Evolutionary conservation across 2,797 vertebrate genomes (phyloP).

Genomic region (Cossypha dichroa): DNA sequence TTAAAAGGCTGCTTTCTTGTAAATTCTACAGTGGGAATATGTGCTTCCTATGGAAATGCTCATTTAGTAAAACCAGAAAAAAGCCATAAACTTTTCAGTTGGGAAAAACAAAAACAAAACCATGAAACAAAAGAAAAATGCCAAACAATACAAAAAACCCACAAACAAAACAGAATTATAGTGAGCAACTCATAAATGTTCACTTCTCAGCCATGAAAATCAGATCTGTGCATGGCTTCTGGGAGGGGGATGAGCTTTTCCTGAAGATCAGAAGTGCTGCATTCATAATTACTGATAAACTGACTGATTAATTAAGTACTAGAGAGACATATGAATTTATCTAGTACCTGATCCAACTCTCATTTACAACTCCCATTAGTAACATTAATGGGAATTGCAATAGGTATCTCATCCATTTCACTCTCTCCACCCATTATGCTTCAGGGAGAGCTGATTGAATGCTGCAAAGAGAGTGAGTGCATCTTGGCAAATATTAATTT

Average conservation of each 20-base stretch:
- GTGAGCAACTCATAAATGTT: background rate
- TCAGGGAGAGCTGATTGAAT: constrained; percentile 42
- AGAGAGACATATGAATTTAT: constrained; percentile 41
- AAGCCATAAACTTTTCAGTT: background rate
- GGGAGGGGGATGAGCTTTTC: background rate
- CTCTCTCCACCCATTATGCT: constrained; percentile 17
- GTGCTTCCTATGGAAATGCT: background rate
- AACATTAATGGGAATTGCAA: constrained; percentile 33
- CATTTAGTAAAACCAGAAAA: background rate
- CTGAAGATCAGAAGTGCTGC: constrained; percentile 20
- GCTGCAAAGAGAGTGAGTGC: constrained; percentile 41
- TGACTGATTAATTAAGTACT: constrained; percentile 56
- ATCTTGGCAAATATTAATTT: constrained; percentile 69
- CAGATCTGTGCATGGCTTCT: background rate
- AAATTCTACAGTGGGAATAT: background rate
- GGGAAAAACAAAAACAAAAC: background rate
- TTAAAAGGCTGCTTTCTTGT: background rate
- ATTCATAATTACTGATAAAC: constrained; percentile 45
- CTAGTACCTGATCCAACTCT: constrained; percentile 33
- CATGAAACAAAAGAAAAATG: fast-evolving
- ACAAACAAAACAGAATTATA: background rate
- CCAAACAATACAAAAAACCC: background rate
- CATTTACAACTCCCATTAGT: constrained; percentile 51
- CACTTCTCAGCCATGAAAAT: background rate
- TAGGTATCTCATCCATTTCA: constrained; percentile 49